Percentiles rank a stretch among this genome's conserved stretches.
Conservation (phyloP, 1,140 invertebrate genomes). For the Temnothorax longispinosus region DNA sequence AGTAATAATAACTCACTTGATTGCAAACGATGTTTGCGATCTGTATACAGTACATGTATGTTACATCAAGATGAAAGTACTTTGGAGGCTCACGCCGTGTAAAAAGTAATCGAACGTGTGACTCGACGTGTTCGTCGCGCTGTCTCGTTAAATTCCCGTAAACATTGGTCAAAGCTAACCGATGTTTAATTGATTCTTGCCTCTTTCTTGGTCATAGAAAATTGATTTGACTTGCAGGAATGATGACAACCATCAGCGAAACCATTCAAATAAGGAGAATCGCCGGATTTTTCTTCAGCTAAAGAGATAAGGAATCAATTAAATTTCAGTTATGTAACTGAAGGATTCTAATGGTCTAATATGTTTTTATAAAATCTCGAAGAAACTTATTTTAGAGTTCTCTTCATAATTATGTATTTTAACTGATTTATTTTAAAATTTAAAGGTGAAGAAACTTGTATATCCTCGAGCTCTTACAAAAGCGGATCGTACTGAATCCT, state of each 20-base stretch:
- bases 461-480: neutral
- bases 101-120: conserved; percentile 10
- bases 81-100: conserved; percentile 11
- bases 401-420: neutral
- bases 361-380: neutral
- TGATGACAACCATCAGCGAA: neutral
- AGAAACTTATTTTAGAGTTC: neutral
- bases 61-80: conserved; percentile 40
- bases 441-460: neutral
- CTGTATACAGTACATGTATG: neutral
- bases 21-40: conserved; percentile 34
- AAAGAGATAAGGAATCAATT: neutral
- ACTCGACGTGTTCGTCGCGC: neutral
- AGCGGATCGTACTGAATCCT: neutral
- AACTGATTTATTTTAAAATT: neutral
- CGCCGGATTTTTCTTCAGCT: neutral
- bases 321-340: neutral
- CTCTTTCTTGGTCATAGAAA: conserved; percentile 23
- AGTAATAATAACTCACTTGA: conserved; percentile 40
- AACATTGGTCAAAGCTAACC: conserved; percentile 22
- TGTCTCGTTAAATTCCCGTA: neutral
- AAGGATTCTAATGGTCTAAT: neutral
- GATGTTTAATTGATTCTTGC: conserved; percentile 19
- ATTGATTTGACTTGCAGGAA: neutral
- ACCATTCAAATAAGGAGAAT: neutral